Percentiles rank a stretch among this genome's conserved stretches.
phyloP scores from a whole-genome alignment of 2,888 invertebrate genomes.

The Endotricha flammealis region DNA sequence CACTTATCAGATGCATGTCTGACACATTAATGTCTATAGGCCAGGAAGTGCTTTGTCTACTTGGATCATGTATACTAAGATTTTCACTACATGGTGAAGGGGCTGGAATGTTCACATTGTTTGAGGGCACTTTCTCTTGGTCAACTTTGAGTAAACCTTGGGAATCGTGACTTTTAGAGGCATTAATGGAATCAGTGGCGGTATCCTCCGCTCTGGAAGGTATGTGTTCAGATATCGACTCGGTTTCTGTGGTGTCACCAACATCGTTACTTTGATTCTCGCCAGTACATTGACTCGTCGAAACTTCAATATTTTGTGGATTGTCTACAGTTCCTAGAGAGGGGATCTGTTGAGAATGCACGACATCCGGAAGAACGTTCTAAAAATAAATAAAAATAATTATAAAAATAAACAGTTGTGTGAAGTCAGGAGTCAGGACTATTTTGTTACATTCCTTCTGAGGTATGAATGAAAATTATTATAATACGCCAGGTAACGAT shows the following conservation, averaged over 20 bases:
- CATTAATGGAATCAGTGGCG: conserved; percentile 43
- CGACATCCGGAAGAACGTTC: conserved; percentile 76
- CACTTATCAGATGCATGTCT: conserved; percentile 55
- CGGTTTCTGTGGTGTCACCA: conserved; percentile 48
- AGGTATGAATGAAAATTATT: conserved; percentile 10
- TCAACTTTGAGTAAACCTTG: conserved; percentile 36
- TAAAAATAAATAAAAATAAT: conserved; percentile 73
- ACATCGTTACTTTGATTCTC: conserved; percentile 30
- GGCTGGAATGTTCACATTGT: conserved; percentile 35
- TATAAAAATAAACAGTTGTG: conserved; percentile 34
- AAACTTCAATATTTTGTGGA: conserved; percentile 33
- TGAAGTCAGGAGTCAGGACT: background rate
- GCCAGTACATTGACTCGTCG: conserved; percentile 31
- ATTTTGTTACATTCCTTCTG: background rate
- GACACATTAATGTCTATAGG: conserved; percentile 49
- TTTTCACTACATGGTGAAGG: conserved; percentile 41
- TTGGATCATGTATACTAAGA: conserved; percentile 40
- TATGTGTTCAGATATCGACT: conserved; percentile 68
- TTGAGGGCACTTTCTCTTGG: conserved; percentile 34
- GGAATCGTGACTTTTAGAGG: conserved; percentile 24
- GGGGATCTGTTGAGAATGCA: conserved; percentile 70
- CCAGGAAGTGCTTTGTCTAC: conserved; percentile 53
- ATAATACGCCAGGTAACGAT: conserved; percentile 3
- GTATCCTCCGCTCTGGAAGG: conserved; percentile 58
- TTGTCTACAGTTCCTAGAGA: conserved; percentile 44